Conservation (phyloP, 2,113 vertebrate genomes). For the Labeo rohita region DNA sequence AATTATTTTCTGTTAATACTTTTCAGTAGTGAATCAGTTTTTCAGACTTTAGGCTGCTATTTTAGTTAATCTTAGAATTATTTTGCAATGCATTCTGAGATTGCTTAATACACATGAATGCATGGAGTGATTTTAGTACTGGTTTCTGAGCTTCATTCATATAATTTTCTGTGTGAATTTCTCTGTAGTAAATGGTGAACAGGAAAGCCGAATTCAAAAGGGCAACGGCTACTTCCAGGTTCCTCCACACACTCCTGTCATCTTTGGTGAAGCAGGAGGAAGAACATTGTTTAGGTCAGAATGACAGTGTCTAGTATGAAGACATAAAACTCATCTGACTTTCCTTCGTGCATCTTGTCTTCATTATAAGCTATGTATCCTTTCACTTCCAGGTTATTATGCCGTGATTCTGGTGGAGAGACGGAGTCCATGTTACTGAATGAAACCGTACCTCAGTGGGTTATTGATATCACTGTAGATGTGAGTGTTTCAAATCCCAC, state of each 20-base stretch:
- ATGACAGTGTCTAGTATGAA: not conserved
- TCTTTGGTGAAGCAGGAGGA: slow-evolving; percentile 97
- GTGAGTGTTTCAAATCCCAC: slow-evolving; percentile 77
- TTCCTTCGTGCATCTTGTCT: not conserved
- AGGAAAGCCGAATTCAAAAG: slow-evolving; percentile 93
- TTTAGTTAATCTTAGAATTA: not conserved
- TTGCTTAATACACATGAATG: not conserved
- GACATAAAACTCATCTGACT: not conserved
- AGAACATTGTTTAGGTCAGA: slow-evolving; percentile 93
- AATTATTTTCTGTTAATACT: not conserved
- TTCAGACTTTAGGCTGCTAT: not conserved
- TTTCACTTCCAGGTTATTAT: slow-evolving; percentile 84
- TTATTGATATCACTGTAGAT: slow-evolving; percentile 98
- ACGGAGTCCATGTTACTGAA: slow-evolving; percentile 98
- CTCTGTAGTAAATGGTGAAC: slow-evolving; percentile 89
- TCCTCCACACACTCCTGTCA: slow-evolving; percentile 97
- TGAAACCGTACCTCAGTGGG: slow-evolving; percentile 98
- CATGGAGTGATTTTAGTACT: not conserved
- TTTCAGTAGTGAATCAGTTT: not conserved
- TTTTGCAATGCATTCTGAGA: not conserved
- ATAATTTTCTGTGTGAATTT: not conserved
- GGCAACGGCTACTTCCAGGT: slow-evolving; percentile 99
- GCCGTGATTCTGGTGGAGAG: slow-evolving; percentile 96
- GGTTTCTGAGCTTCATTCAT: not conserved
- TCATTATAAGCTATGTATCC: not conserved